Base-by-base conservation (phyloP, 1,140 invertebrate species). In the Drosophila rhopaloa region DNA sequence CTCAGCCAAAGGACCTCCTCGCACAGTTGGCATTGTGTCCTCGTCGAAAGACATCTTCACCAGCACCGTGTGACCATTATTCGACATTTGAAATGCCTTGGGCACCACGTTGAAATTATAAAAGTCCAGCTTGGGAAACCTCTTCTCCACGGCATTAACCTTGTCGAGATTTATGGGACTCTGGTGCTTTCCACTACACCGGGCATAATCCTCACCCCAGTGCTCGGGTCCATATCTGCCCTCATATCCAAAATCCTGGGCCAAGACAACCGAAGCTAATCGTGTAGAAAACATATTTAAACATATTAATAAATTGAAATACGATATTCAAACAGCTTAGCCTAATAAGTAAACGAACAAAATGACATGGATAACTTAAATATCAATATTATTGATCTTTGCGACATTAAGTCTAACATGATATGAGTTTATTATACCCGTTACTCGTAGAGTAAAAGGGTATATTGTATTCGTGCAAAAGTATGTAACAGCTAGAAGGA, bases 101-200 rank as follows among this genome's bases (percentile, higher is more conserved):
- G 95, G 95, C 29, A 92, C 90, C 40, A 93, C 85, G 11, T 95
- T 91, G 63, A 96, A 94, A 50, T 95, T 93, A 0, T 35, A 92
- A 66, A 83, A 96, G 94, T 61, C 76, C 38, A 97, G 91, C 5
- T 93, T 91, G 0, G 94, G 93, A 44, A 95, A 93, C 1, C 40
- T 14, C 13, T 70, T 77, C 7, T 54, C 35, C 48, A 93, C 93
- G 4, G 96, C 95, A n/a, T 93, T 92, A 4, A 95, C 93, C 38
- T 95, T 94, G 73, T 96, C 94, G 54, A 97, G 97, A 82, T 97
- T 95, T 44, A 97, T 97, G 0, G 97, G 97, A 55, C 96, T 97
- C 85, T 97, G 97, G 79, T 95, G 95, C 91, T 97, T 96, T 16
- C 96, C 96, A 16, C 94, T 93, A 77, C 96, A 97, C 16, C 94